phyloP scores from a whole-genome alignment of 2,888 invertebrate species.

The Sinopyrophorus schimmeli region DNA sequence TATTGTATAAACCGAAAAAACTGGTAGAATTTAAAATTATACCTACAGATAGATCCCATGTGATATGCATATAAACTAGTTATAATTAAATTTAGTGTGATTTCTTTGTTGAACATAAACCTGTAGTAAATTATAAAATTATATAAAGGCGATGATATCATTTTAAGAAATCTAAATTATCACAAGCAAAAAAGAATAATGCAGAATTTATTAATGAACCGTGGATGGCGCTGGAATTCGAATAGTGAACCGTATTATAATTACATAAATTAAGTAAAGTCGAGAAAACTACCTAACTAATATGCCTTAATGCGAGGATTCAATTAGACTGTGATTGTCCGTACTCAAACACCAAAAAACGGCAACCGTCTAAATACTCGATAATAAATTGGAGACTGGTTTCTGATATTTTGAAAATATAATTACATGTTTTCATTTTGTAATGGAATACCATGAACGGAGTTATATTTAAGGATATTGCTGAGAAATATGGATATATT shows the following conservation, averaged over 20 bases:
- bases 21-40: too few species aligned
- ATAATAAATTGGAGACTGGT: conserved; percentile 61
- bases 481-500: conserved; percentile 28
- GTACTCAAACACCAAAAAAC: conserved; percentile 11
- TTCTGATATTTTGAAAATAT: conserved; percentile 56
- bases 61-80: too few species aligned
- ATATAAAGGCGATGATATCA: too few species aligned
- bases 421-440: conserved; percentile 54
- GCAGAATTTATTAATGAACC: conserved; percentile 50
- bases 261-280: conserved; percentile 54
- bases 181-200: conserved; percentile 30
- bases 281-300: conserved; percentile 56
- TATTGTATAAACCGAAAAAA: too few species aligned
- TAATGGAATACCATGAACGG: conserved; percentile 51
- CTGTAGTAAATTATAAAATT: too few species aligned
- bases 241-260: conserved; percentile 48
- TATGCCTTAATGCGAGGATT: conserved; percentile 52
- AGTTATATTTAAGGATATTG: conserved; percentile 36
- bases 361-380: conserved; percentile 50
- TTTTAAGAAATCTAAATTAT: conserved; percentile 17
- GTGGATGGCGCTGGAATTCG: conserved; percentile 46
- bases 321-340: conserved; percentile 43
- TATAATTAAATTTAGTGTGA: too few species aligned
- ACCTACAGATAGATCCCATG: too few species aligned
- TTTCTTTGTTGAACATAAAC: too few species aligned